Evolutionary conservation across 2,797 vertebrate genomes (phyloP).

Genomic region (Eulemur coronatus): DNA sequence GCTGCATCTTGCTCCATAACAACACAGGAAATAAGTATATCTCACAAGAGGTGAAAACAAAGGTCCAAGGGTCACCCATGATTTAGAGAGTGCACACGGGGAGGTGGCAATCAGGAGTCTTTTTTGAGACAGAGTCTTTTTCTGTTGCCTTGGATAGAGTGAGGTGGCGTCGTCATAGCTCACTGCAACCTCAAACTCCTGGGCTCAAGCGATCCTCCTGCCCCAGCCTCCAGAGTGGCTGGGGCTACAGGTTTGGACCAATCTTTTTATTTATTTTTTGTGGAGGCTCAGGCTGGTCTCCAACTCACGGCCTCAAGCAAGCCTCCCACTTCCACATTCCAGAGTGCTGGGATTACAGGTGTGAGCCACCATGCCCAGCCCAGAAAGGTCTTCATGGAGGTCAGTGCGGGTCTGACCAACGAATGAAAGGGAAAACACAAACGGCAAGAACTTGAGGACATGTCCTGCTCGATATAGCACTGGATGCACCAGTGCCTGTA

Average conservation of each 20-base stretch:
- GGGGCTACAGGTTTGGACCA: background rate
- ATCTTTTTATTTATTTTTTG: background rate
- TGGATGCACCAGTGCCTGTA: background rate
- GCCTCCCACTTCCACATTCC: background rate
- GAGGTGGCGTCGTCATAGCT: background rate
- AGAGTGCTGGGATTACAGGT: background rate
- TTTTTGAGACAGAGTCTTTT: background rate
- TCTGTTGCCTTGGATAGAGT: background rate
- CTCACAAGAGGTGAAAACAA: background rate
- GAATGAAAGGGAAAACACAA: background rate
- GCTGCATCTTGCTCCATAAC: background rate
- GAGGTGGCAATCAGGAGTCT: background rate
- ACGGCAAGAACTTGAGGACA: background rate
- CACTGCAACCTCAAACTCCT: background rate
- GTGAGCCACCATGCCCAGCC: background rate
- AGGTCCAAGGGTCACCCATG: background rate
- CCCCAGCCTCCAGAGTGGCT: background rate
- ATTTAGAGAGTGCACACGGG: background rate
- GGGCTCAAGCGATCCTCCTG: background rate
- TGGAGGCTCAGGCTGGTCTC: background rate
- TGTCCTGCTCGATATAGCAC: background rate
- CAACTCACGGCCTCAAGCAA: background rate
- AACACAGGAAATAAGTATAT: background rate
- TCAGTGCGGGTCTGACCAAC: background rate
- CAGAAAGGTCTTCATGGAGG: background rate